These are phyloP conservation scores for Tinamus major DNA, from an alignment of 2,797 vertebrate species.

Conservation along the genomic window DNA sequence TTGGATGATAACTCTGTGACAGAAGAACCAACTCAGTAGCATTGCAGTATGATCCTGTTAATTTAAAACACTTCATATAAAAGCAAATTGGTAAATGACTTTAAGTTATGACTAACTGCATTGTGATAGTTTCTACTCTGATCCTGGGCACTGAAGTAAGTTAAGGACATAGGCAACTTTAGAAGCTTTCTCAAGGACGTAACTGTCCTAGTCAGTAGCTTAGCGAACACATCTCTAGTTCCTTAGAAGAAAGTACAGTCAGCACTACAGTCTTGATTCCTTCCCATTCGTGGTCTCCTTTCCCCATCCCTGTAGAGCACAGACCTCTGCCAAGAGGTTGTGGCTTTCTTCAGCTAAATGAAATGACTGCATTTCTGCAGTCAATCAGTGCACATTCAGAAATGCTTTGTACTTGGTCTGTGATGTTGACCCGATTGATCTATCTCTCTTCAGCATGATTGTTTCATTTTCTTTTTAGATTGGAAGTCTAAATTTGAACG, in stretches of 20 bases:
- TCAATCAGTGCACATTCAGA: background rate
- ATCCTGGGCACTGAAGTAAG: background rate
- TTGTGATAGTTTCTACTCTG: background rate
- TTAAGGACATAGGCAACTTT: background rate
- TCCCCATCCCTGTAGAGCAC: accelerated
- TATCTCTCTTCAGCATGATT: background rate
- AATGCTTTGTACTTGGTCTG: background rate
- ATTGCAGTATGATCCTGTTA: background rate
- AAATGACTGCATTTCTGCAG: background rate
- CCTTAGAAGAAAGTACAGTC: background rate
- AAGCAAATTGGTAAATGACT: background rate
- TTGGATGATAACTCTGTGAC: background rate
- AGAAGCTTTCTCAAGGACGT: background rate
- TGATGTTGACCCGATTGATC: background rate
- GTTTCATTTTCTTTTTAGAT: background rate
- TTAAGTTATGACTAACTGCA: background rate
- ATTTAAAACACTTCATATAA: background rate
- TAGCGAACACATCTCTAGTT: background rate
- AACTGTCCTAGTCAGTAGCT: background rate
- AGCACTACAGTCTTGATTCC: background rate
- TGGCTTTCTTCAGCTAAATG: background rate
- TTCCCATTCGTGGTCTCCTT: background rate
- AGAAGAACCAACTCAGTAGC: background rate
- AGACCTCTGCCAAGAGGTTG: background rate
- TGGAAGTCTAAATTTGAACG: too few species aligned